Percentiles rank a stretch among this genome's conserved stretches.
Evolutionary conservation across 2,797 vertebrate species (phyloP).

Genomic region (Cyprinodon diabolis): DNA sequence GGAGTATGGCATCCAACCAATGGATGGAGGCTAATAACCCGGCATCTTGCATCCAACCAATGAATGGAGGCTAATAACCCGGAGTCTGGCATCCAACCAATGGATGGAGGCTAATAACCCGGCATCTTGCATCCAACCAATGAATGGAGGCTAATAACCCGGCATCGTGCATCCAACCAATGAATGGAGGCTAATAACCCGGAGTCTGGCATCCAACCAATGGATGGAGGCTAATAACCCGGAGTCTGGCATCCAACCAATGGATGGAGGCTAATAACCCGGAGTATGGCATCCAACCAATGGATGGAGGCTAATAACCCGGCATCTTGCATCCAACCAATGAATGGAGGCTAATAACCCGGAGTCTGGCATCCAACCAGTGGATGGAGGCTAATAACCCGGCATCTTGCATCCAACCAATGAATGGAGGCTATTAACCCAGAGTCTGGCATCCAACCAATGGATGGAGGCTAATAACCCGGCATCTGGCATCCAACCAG

Average conservation of each 20-base stretch:
- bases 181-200: neutral
- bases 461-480: slow-evolving; percentile 1
- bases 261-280: slow-evolving; percentile 1
- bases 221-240: slow-evolving; percentile 1
- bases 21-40: no score
- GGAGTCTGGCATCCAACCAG: neutral
- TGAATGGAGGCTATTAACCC: neutral
- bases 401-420: neutral
- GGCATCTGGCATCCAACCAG: neutral
- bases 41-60: no score
- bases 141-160: neutral
- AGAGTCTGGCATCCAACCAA: neutral
- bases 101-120: slow-evolving; percentile 1
- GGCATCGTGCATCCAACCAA: neutral
- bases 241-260: neutral
- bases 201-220: neutral
- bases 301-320: slow-evolving; percentile 1
- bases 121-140: neutral
- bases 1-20: no score
- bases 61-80: no score
- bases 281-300: neutral
- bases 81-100: neutral
- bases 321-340: neutral
- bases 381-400: slow-evolving; percentile 1
- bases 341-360: neutral